phyloP scores from a whole-genome alignment of 2,113 vertebrate genomes.

The Cyanoramphus novaezelandiae region DNA sequence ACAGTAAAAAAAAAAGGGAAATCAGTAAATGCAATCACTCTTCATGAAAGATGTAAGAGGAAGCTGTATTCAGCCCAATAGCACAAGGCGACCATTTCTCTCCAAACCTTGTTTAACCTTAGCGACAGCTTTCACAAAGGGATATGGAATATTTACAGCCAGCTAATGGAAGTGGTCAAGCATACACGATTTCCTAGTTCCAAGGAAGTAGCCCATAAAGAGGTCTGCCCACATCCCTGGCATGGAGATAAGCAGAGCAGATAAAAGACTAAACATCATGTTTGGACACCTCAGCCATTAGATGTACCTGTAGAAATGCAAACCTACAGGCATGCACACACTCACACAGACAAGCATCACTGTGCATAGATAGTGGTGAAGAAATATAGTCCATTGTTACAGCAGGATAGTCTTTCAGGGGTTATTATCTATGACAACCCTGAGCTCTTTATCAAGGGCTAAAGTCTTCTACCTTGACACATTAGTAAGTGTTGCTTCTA shows the following conservation, averaged over 20 bases:
- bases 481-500: neutral
- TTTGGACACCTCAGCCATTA: neutral
- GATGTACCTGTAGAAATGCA: neutral
- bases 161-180: neutral
- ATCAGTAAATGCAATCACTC: neutral
- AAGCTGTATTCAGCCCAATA: neutral
- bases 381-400: neutral
- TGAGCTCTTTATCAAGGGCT: neutral
- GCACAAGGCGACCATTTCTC: neutral
- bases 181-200: neutral
- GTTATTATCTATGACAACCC: neutral
- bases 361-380: neutral
- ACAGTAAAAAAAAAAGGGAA: neutral
- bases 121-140: neutral
- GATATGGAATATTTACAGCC: neutral
- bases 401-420: neutral
- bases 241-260: neutral
- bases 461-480: neutral
- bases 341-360: fast-evolving
- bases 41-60: neutral
- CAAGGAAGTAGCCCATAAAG: neutral
- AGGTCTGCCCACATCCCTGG: neutral
- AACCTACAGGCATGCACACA: fast-evolving
- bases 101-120: neutral
- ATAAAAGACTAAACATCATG: neutral